Evolutionary conservation across 1,140 invertebrate genomes (phyloP), one percentile per base, ranked within the genome.

Genomic region (Oscheius sp.): DNA sequence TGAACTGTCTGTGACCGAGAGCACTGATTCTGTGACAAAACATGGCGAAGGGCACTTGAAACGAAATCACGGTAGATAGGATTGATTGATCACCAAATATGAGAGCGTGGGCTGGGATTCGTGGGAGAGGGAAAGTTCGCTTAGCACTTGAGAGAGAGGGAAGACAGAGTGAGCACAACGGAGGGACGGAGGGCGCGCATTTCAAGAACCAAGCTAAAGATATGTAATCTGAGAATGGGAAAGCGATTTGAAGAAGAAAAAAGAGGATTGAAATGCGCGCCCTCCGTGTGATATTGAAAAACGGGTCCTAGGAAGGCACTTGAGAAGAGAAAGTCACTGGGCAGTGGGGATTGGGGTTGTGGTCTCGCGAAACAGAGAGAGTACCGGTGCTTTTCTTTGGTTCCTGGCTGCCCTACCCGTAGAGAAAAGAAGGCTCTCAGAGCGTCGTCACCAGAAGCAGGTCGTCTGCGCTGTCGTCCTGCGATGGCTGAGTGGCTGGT

Each of bases 371-470:
- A n/a, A n/a, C n/a, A n/a, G n/a, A n/a, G n/a, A n/a, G n/a, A n/a
- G n/a, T n/a, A n/a, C n/a, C n/a, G n/a, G n/a, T n/a, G n/a, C n/a
- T n/a, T n/a, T n/a, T n/a, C n/a, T n/a, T n/a, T n/a, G n/a, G n/a
- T n/a, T n/a, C n/a, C n/a, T n/a, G n/a, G n/a, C n/a, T n/a, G n/a
- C n/a, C n/a, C n/a, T n/a, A n/a, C n/a, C n/a, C n/a, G n/a, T 42
- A n/a, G 38, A 42, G 38, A 42, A n/a, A 42, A n/a, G 28, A 15
- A 15, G 15, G 49, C 23, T 32, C 38, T 75, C 67, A 80, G 13
- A 80, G 62, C 23, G 79, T 80, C n/a, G 79, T 80, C 26, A 80
- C 79, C 2, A 81, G 45, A 52, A 80, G 69, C 31, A 81, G 73
- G 64, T 80, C 79, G 35, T 80, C 79, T 32, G 77, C 68, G 34